Percentiles rank a stretch among this genome's conserved stretches.
These are phyloP conservation scores for Lutraria rhynchaena DNA, from an alignment of 1,140 invertebrate genomes.

Conservation along the genomic window DNA sequence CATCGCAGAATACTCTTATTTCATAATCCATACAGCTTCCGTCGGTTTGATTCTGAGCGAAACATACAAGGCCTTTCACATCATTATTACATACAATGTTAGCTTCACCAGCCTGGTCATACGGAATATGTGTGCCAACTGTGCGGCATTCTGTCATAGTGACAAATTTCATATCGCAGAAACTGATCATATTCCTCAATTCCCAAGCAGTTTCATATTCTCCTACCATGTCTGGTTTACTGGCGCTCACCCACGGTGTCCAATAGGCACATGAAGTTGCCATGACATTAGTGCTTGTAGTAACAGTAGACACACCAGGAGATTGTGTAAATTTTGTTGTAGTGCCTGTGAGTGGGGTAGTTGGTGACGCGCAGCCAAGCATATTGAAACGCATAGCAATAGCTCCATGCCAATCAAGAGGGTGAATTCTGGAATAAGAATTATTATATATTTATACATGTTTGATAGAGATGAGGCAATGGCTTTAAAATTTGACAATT, in stretches of 20 bases:
- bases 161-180: constrained; percentile 74
- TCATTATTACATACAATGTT: constrained; percentile 88
- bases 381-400: constrained; percentile 73
- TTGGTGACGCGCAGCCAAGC: constrained; percentile 72
- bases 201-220: constrained; percentile 79
- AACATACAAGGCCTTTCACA: constrained; percentile 86
- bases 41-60: constrained; percentile 72
- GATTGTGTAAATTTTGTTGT: constrained; percentile 1
- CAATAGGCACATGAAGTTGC: constrained; percentile 75
- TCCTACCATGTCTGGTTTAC: constrained; percentile 74
- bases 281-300: constrained; percentile 4
- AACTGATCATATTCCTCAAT: constrained; percentile 71
- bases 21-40: constrained; percentile 86
- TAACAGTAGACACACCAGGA: not conserved
- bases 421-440: constrained; percentile 59
- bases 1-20: constrained; percentile 87
- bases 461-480: not conserved
- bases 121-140: constrained; percentile 66
- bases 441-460: not conserved
- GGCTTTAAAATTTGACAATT: not conserved
- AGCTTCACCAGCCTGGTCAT: constrained; percentile 79
- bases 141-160: constrained; percentile 76
- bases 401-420: constrained; percentile 69
- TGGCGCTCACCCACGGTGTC: constrained; percentile 81
- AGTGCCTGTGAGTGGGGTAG: constrained; percentile 40